These are phyloP conservation scores for Drosophila bipectinata DNA, from an alignment of 1,140 invertebrate genomes.

Conservation along the genomic window DNA sequence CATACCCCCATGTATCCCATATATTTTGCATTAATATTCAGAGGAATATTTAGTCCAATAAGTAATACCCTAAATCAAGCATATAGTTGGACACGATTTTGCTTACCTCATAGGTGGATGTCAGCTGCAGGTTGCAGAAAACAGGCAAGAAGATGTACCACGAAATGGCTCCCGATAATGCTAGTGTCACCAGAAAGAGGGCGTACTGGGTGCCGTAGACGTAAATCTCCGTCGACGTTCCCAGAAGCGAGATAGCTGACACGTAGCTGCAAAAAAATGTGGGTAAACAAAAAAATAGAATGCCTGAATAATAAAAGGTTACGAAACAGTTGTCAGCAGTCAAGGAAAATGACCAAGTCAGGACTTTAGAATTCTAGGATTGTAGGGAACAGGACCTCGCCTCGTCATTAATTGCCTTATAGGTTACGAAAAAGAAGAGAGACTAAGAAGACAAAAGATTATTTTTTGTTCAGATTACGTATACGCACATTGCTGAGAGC, in stretches of 20 bases:
- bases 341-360: slow-evolving; percentile 52
- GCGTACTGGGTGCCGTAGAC: slow-evolving; percentile 91
- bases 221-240: slow-evolving; percentile 94
- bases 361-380: neutral
- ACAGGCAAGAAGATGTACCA: slow-evolving; percentile 91
- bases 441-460: neutral
- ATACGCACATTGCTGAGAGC: slow-evolving; percentile 58
- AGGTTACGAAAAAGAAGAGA: too few relatives aligned
- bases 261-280: slow-evolving; percentile 88
- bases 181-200: slow-evolving; percentile 87
- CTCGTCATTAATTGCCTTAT: slow-evolving; percentile 48
- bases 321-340: slow-evolving; percentile 67
- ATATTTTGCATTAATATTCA: slow-evolving; percentile 1
- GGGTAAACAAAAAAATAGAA: slow-evolving; percentile 69
- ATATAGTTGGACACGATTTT: slow-evolving; percentile 36
- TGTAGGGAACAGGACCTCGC: slow-evolving; percentile 29
- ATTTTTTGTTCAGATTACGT: slow-evolving; percentile 50
- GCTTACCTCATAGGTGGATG: slow-evolving; percentile 93
- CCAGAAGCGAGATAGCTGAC: slow-evolving; percentile 92
- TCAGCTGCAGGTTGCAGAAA: slow-evolving; percentile 91
- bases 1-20: neutral
- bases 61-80: slow-evolving; percentile 12
- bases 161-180: slow-evolving; percentile 88
- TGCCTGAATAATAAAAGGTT: slow-evolving; percentile 73
- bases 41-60: slow-evolving; percentile 6